phyloP scores from a whole-genome alignment of 2,113 vertebrate genomes.

The Eretmochelys imbricata region DNA sequence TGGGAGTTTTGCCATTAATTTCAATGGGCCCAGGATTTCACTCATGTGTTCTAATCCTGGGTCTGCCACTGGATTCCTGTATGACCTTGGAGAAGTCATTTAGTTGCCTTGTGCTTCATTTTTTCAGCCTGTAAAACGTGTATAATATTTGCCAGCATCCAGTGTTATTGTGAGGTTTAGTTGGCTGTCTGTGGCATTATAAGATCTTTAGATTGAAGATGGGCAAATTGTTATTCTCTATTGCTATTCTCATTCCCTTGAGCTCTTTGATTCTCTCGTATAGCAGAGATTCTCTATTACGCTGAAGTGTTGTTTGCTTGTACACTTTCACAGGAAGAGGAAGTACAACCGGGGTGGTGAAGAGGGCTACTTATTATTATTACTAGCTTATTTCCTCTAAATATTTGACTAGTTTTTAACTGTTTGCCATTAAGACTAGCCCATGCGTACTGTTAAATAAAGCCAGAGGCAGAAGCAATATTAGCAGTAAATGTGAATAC shows the following conservation, averaged over 20 bases:
- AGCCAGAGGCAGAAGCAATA: background rate
- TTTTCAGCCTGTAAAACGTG: background rate
- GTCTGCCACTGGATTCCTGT: background rate
- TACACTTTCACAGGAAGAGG: background rate
- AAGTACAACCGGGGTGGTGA: background rate
- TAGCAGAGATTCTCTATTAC: background rate
- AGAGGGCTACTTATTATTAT: background rate
- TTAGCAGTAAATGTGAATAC: background rate
- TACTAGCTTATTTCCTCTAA: background rate
- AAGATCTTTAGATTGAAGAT: background rate
- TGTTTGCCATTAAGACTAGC: background rate
- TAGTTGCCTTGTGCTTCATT: fast-evolving
- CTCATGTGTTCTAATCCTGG: background rate
- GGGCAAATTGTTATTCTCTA: background rate
- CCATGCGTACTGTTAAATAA: background rate
- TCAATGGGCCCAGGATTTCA: background rate
- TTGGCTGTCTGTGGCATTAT: too few species aligned
- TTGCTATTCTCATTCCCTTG: background rate
- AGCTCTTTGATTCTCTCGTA: background rate
- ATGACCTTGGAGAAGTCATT: background rate
- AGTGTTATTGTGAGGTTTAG: background rate
- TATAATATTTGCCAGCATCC: background rate
- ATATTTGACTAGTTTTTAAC: background rate
- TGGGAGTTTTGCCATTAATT: background rate
- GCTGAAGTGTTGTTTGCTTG: background rate